These are phyloP conservation scores for Bombus terrestris DNA, from an alignment of 1,140 invertebrate species.

Conservation along the genomic window DNA sequence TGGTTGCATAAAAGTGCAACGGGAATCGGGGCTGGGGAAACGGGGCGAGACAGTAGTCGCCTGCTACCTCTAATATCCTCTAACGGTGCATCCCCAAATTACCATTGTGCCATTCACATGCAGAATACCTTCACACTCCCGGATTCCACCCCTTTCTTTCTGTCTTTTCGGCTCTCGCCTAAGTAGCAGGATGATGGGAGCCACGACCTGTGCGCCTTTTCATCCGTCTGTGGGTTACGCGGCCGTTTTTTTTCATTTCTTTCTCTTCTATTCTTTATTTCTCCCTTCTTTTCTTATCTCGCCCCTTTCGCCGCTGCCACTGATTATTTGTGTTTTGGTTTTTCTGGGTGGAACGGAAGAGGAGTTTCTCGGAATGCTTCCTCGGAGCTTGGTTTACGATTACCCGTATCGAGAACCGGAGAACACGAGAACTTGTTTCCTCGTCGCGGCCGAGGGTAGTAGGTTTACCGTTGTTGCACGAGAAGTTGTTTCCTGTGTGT, in stretches of 20 bases:
- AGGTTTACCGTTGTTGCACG: conserved; percentile 57
- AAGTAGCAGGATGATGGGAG: conserved; percentile 72
- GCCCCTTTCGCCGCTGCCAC: conserved; percentile 42
- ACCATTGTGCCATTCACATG: conserved; percentile 80
- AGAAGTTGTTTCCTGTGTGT: conserved; percentile 57
- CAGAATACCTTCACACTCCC: conserved; percentile 77
- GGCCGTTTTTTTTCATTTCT: not conserved
- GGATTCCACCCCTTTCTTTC: conserved; percentile 43
- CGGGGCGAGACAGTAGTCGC: conserved; percentile 25
- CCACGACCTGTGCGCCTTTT: conserved; percentile 39
- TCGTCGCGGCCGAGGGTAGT: not conserved
- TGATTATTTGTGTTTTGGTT: conserved; percentile 83
- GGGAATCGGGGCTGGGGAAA: conserved; percentile 38
- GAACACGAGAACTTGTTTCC: conserved; percentile 35
- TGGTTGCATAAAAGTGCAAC: conserved; percentile 45
- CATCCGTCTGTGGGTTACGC: conserved; percentile 8
- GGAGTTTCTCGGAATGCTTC: conserved; percentile 20
- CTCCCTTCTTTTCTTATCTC: not conserved
- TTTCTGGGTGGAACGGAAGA: conserved; percentile 79
- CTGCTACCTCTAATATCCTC: conserved; percentile 56
- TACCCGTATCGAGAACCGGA: conserved; percentile 66
- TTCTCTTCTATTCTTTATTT: conserved; percentile 28
- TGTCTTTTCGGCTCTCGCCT: conserved; percentile 29
- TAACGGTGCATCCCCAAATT: conserved; percentile 80
- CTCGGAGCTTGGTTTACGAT: conserved; percentile 65